phyloP scores from a whole-genome alignment of 2,888 invertebrate genomes.

The Drosophila robusta region DNA sequence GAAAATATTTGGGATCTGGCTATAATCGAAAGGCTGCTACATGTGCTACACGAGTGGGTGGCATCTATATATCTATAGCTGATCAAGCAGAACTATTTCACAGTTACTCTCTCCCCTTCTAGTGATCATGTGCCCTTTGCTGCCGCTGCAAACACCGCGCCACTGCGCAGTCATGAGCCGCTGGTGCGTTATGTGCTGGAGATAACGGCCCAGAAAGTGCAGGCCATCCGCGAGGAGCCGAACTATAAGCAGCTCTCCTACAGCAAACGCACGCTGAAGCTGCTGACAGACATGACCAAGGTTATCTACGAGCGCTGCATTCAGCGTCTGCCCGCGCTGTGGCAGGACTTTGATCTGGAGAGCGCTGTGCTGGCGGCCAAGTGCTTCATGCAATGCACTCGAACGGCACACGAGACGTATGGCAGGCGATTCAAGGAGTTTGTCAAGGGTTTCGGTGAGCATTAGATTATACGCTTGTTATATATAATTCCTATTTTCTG shows the following conservation, averaged over 20 bases:
- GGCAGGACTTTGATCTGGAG: constrained; percentile 86
- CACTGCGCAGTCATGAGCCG: constrained; percentile 86
- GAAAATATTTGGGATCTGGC: constrained; percentile 83
- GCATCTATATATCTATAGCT: too few species aligned
- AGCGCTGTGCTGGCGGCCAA: constrained; percentile 86
- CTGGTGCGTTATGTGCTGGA: constrained; percentile 87
- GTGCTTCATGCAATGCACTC: constrained; percentile 86
- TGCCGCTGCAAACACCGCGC: constrained; percentile 84
- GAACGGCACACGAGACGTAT: constrained; percentile 79
- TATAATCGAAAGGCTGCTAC: constrained; percentile 79
- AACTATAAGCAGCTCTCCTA: constrained; percentile 82
- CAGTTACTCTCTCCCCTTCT: constrained; percentile 11
- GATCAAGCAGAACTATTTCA: neutral
- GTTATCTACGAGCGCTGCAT: constrained; percentile 85
- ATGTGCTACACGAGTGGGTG: constrained; percentile 81
- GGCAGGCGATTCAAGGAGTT: constrained; percentile 80
- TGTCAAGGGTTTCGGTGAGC: constrained; percentile 80
- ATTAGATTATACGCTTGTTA: too few species aligned
- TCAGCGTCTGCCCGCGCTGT: constrained; percentile 85
- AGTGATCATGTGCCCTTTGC: constrained; percentile 86
- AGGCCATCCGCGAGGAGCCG: constrained; percentile 78
- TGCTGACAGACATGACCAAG: constrained; percentile 80
- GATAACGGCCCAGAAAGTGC: constrained; percentile 68
- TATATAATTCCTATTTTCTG: neutral
- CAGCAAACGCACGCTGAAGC: constrained; percentile 80